Percentiles rank a stretch among this genome's conserved stretches.
phyloP scores from a whole-genome alignment of 2,888 invertebrate species.

The Andrena chrysosceles region DNA sequence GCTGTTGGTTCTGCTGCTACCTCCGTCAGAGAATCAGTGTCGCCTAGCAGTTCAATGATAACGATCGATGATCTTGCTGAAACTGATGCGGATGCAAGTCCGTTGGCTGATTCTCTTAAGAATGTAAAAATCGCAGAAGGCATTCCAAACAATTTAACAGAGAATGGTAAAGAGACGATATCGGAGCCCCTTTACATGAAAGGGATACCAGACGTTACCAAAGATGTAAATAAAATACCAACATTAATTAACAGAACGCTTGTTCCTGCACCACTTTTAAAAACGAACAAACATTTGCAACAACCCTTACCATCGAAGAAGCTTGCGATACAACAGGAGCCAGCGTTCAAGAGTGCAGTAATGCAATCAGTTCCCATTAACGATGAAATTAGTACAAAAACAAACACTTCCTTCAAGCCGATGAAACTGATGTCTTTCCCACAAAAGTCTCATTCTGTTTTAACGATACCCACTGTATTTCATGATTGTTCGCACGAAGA shows the following conservation, averaged over 20 bases:
- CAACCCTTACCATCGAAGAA: conserved; percentile 72
- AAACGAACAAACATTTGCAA: conserved; percentile 77
- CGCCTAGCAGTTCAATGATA: conserved; percentile 57
- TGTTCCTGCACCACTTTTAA: conserved; percentile 76
- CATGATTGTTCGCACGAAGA: conserved; percentile 59
- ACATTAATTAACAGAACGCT: conserved; percentile 74
- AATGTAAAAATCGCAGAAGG: conserved; percentile 23
- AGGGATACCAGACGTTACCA: conserved; percentile 73
- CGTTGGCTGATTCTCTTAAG: conserved; percentile 28
- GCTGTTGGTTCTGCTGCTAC: conserved; percentile 17
- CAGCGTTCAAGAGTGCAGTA: conserved; percentile 78
- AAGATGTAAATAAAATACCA: conserved; percentile 78
- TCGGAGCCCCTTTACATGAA: conserved; percentile 78
- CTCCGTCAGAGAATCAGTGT: conserved; percentile 37
- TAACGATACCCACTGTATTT: conserved; percentile 64
- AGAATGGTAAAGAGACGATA: conserved; percentile 21
- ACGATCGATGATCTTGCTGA: conserved; percentile 73
- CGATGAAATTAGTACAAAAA: conserved; percentile 39
- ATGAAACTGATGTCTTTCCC: conserved; percentile 74
- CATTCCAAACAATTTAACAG: conserved; percentile 40
- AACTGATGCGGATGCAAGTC: conserved; percentile 74
- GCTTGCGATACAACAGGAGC: conserved; percentile 60
- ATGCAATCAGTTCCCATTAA: conserved; percentile 76
- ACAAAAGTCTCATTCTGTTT: conserved; percentile 69
- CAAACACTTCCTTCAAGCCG: conserved; percentile 73